Evolutionary conservation across 2,113 vertebrate species (phyloP).

Genomic region (Anarhynchus alexandrinus): DNA sequence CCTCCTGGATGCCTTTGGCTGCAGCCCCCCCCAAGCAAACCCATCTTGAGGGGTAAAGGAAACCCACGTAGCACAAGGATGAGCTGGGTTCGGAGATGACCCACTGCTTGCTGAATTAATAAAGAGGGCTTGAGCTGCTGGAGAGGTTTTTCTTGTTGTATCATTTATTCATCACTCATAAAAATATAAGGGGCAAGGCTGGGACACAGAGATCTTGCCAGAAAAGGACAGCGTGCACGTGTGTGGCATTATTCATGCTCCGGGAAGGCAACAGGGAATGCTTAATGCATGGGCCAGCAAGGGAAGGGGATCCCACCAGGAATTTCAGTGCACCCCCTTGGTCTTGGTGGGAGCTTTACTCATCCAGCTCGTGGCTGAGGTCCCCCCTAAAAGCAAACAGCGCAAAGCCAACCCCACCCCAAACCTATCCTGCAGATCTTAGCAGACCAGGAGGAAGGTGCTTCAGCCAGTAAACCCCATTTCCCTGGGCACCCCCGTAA

Average conservation of each 20-base stretch:
- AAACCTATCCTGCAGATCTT: neutral
- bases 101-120: neutral
- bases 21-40: neutral
- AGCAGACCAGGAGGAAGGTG: neutral
- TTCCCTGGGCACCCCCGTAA: accelerated
- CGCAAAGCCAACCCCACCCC: neutral
- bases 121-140: neutral
- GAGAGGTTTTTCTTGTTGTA: constrained; percentile 2
- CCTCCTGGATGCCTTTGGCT: neutral
- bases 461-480: neutral
- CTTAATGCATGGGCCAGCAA: neutral
- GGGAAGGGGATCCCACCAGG: neutral
- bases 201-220: neutral
- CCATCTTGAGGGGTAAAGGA: too few relatives aligned
- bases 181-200: neutral
- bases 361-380: accelerated
- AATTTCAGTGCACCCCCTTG: neutral
- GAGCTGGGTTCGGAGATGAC: neutral
- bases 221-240: neutral
- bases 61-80: neutral
- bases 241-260: neutral
- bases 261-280: neutral
- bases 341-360: neutral
- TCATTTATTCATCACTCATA: constrained; percentile 22
- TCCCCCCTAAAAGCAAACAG: neutral